Conservation (phyloP, 37 sponge, comb jelly and placozoan genomes). For the Aphrocallistes beatrix region DNA sequence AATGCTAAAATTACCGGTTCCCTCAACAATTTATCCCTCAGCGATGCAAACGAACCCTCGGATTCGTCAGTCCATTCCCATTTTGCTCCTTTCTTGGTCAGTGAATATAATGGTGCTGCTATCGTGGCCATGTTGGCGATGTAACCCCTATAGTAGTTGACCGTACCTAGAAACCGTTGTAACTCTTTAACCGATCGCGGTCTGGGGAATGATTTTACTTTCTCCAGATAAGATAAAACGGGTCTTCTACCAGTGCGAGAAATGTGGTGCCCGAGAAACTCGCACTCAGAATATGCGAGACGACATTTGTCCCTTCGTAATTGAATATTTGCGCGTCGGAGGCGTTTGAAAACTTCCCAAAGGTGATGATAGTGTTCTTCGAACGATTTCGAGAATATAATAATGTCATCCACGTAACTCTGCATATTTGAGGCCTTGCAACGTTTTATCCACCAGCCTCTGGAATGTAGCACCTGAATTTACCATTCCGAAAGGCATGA, state of each 20-base stretch:
- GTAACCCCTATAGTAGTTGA: conserved; percentile 25
- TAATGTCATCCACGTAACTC: conserved; percentile 19
- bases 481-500: conserved; percentile 17
- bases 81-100: conserved; percentile 20
- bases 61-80: conserved; percentile 19
- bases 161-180: conserved; percentile 18
- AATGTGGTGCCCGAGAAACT: conserved; percentile 2
- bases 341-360: neutral
- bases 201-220: neutral
- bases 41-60: conserved; percentile 9
- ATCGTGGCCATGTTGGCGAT: conserved; percentile 21
- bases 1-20: conserved; percentile 16
- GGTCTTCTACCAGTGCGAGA: neutral
- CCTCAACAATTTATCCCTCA: neutral
- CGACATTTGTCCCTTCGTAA: conserved; percentile 24
- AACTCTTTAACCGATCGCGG: conserved; percentile 1
- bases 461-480: conserved; percentile 23
- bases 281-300: neutral
- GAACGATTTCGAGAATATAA: conserved; percentile 9
- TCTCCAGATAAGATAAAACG: neutral
- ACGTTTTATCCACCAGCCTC: neutral
- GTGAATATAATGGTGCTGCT: conserved; percentile 17
- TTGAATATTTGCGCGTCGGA: neutral
- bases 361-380: conserved; percentile 17
- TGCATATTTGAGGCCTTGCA: neutral